phyloP scores from a whole-genome alignment of 2,888 invertebrate genomes.

The Euproctis similis region DNA sequence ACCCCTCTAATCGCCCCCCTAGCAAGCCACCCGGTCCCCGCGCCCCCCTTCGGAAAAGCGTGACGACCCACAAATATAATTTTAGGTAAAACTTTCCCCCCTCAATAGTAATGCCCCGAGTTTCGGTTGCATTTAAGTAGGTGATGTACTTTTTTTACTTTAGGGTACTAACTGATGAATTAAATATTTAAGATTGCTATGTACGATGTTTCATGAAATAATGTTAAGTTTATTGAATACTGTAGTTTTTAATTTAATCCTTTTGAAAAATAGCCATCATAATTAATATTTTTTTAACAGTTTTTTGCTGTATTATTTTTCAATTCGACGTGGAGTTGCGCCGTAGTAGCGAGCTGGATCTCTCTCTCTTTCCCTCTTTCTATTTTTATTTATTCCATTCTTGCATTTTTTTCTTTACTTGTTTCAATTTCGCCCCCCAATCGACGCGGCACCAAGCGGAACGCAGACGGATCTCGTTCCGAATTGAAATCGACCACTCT shows the following conservation, averaged over 20 bases:
- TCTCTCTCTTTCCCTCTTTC: too few relatives aligned
- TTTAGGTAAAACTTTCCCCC: conserved; percentile 72
- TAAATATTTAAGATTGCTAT: conserved; percentile 22
- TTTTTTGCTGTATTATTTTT: conserved; percentile 70
- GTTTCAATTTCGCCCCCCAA: conserved; percentile 69
- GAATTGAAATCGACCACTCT: conserved; percentile 65
- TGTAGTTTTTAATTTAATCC: conserved; percentile 76
- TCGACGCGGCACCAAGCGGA: conserved; percentile 65
- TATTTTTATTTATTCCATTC: conserved; percentile 72
- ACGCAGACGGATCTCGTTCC: conserved; percentile 72
- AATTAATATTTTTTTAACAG: too few relatives aligned
- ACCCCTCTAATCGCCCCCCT: conserved; percentile 66
- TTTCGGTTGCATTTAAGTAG: conserved; percentile 54
- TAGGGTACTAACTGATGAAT: conserved; percentile 26
- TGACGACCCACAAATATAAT: conserved; percentile 77
- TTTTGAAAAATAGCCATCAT: too few relatives aligned
- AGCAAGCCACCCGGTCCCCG: conserved; percentile 25
- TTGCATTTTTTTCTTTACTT: conserved; percentile 46
- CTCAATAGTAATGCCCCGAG: conserved; percentile 54
- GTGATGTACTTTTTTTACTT: conserved; percentile 29
- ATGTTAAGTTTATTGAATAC: too few relatives aligned
- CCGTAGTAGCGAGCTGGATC: conserved; percentile 73
- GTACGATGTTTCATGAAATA: conserved; percentile 15
- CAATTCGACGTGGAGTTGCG: conserved; percentile 75
- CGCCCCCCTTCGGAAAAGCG: conserved; percentile 60